Evolutionary conservation across 1,140 invertebrate genomes (phyloP), one percentile per base, ranked within the genome.

Genomic region (Probaryconus sp.): DNA sequence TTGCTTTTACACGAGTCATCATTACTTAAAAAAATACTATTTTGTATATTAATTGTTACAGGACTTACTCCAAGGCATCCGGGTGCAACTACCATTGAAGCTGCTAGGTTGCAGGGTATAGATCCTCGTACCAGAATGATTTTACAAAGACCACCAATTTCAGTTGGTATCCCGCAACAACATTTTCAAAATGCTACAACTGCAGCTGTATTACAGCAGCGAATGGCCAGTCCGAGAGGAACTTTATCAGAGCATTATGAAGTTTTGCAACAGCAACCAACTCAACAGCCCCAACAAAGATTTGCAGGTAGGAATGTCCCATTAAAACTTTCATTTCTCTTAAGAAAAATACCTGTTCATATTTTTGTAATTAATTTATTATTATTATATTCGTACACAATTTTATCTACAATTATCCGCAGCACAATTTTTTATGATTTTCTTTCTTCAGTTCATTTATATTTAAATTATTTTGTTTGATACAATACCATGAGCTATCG

Each of bases 41-140:
- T 17, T 20, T 7, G 11, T 55, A 9, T 21, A 28, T 30, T 9
- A 9, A 14, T 7, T 28, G 7, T 33, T 28, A 6, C 33, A 87
- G 85, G 84, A 48, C 40, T 87, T 31, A 69, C 63, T 50, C 65
- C 80, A 17, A 78, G 84, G 69, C 85, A 84, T 71, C 79, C 81
- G 17, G 72, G 75, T 55, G 60, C 79, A 30, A 61, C 67, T 26
- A 87, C 80, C 53, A 77, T 86, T 10, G 85, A 87, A 31, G 7
- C 76, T 45, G 73, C 81, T 1, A 78, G 84, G 56, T 58, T 88
- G 21, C 89, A 90, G 45, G 84, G 83, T 47, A 77, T 90, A 2
- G 89, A 90, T 77, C 85, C 86, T 11, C 83, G 89, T 28, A 86
- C 85, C 20, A 83, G 88, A 72, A 83, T 89, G 74, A 68, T 90